Base-by-base conservation (phyloP, 2,888 invertebrate species). In the Drosophila helvetica region DNA sequence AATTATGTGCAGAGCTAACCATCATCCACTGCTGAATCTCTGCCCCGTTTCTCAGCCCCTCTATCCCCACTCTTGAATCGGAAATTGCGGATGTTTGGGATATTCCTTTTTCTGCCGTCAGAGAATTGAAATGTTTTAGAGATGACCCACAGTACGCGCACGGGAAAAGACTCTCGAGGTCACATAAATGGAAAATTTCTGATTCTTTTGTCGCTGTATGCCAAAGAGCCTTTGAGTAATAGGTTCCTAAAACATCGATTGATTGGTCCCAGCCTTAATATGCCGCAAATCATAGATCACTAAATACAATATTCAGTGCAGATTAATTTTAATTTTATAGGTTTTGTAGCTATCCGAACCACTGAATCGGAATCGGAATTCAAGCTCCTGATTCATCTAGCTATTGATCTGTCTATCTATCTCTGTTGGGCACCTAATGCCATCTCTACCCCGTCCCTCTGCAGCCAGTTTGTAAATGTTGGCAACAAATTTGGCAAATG, bases 401-500 rank as follows among this genome's bases (percentile, higher is more conserved):
- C 38, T 38, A 38, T 38, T 38, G 15, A 38, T 38, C 38, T 52
- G 10, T 43, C 9, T 43, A 51, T 25, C 55, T 63, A 7, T 30
- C 17, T 10, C n/a, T 52, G 12, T 30, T 17, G 17, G n/a, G 7
- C 33, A 33, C 25, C 10, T 45, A 17, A 9, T 27, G 60, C 27
- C 22, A 38, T 38, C 38, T 2, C 38, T 6, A 0, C 6, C 6
- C 6, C 38, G 17, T 5, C 12, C 1, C 12, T 12, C n/a, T 22
- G 42, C 25, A 52, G 52, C 25, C 57, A 58, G 15, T 59, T 46
- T 54, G 12, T 12, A 47, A 43, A 56, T 56, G 55, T 52, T 69
- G 52, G 38, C 63, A 83, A 68, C 80, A 71, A 85, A 82, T 79
- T 86, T 83, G 62, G 46, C 70, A 86, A 83, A 86, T 83, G 75